Evolutionary conservation across 2,888 invertebrate species (phyloP), one percentile per base, ranked within the genome.

Genomic region (Epicampocera succincta): DNA sequence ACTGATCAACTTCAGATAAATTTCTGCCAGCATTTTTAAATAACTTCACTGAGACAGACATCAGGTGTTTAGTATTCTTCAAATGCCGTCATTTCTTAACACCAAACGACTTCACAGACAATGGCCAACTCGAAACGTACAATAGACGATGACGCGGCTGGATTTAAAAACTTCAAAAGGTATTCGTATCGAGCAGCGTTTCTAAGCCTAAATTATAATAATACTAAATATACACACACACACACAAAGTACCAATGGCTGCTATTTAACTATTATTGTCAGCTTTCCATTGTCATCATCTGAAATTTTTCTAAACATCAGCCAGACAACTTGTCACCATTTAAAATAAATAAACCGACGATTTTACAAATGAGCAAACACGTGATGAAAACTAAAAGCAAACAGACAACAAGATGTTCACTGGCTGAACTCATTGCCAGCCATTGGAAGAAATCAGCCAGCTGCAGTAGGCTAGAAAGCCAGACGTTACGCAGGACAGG

Each of bases 311-410:
- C 84, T 84, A 40, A 58, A 74, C 56, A 87, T 84, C 85, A 61
- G 68, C 82, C 82, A 82, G 82, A 82, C 82, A 82, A 71, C 74
- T 78, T 82, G 82, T 82, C 82, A 82, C 82, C 82, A 82, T 82
- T 82, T 82, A 78, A 72, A 78, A 74, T 44, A 82, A 75, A 82
- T 58, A 82, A 75, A 82, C 58, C 60, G 69, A 87, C 85, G 87
- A 88, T 88, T 88, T 88, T 86, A 87, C 87, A 88, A 87, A 87
- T 87, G 88, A 88, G 86, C 87, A 86, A 85, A 86, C 86, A 87
- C 88, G 86, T 87, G 87, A 87, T 85, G 84, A 54, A 83, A 85
- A 84, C 65, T 63, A 48, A 17, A 21, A 12, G 56, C 15, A 29
- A 54, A 54, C 21, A 42, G 17, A 77, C 42, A 29, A 21, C 48